Evolutionary conservation across 2,888 invertebrate genomes (phyloP).

Genomic region (Phlogophora meticulosa): DNA sequence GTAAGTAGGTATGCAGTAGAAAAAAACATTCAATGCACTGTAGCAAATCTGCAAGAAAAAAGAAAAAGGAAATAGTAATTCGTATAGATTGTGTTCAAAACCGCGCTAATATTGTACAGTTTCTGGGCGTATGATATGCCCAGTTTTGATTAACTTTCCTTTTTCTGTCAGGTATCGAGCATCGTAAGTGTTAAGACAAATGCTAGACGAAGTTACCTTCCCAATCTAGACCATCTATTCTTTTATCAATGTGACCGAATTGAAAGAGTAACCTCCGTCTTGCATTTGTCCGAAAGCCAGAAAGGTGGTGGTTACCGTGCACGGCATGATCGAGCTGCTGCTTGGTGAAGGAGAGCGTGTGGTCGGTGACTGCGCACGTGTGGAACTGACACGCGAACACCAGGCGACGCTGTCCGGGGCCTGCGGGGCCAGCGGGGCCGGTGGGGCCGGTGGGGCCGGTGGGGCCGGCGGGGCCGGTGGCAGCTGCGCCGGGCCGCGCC

Average conservation of each 20-base stretch:
- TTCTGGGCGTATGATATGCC: not conserved
- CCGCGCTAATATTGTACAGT: not conserved
- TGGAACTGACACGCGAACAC: constrained; percentile 98
- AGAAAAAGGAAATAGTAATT: constrained; percentile 3
- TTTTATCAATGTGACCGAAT: not conserved
- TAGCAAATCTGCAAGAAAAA: not conserved
- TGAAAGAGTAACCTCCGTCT: not conserved
- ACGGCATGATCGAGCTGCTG: constrained; percentile 97
- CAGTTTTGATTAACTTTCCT: not conserved
- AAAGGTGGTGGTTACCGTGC: constrained; percentile 91
- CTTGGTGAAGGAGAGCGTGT: constrained; percentile 96
- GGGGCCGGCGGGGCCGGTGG: too few relatives aligned
- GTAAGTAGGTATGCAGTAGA: constrained; percentile 28
- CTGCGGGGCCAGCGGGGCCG: constrained; percentile 54
- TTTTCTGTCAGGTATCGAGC: not conserved
- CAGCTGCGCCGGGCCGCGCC: constrained; percentile 68
- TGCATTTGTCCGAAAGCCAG: constrained; percentile 11
- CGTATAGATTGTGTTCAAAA: not conserved
- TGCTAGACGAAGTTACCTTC: constrained; percentile 4
- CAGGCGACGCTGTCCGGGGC: constrained; percentile 91
- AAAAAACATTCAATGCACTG: constrained; percentile 12
- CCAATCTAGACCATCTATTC: not conserved
- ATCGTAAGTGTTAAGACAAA: constrained; percentile 16
- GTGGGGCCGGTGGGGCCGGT: not conserved
- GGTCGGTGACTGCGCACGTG: constrained; percentile 97